Percentiles rank a stretch among this genome's conserved stretches.
Conservation (phyloP, 1,140 invertebrate genomes). For the Phortica variegata region DNA sequence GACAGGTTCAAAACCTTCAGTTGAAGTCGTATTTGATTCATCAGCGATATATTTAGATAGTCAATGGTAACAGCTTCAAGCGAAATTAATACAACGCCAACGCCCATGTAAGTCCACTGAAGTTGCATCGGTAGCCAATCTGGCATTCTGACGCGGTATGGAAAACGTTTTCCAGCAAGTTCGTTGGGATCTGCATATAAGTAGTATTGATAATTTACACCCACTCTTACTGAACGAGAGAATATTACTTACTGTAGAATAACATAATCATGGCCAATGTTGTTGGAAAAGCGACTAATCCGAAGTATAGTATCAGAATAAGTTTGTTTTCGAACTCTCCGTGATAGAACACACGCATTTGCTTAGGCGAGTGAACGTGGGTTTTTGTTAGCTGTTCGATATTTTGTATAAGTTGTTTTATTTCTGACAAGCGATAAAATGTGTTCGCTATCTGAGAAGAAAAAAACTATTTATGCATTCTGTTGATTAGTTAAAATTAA, state of each 20-base stretch:
- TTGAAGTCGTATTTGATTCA: slow-evolving; percentile 43
- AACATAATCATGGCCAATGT: slow-evolving; percentile 24
- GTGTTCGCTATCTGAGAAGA: slow-evolving; percentile 27
- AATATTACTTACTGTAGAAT: slow-evolving; percentile 20
- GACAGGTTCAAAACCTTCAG: slow-evolving; percentile 35
- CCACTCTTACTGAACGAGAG: slow-evolving; percentile 3
- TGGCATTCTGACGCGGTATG: slow-evolving; percentile 32
- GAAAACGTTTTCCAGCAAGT: slow-evolving; percentile 35
- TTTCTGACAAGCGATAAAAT: slow-evolving; percentile 18
- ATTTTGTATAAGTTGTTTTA: slow-evolving; percentile 11
- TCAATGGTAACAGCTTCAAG: slow-evolving; percentile 31
- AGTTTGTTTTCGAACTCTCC: slow-evolving; percentile 31
- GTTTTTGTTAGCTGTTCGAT: slow-evolving; percentile 13
- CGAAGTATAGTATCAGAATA: slow-evolving; percentile 27
- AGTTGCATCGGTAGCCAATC: slow-evolving; percentile 9
- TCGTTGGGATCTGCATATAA: slow-evolving; percentile 23
- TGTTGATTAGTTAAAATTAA: not conserved
- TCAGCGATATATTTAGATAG: slow-evolving; percentile 38
- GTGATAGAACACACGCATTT: slow-evolving; percentile 21
- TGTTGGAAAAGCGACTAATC: slow-evolving; percentile 23
- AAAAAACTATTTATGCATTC: not conserved
- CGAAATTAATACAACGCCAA: slow-evolving; percentile 24
- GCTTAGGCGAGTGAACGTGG: slow-evolving; percentile 21
- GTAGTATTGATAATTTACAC: not conserved
- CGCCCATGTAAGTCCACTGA: slow-evolving; percentile 31